A percentile compares a stretch with the other conserved stretches of the same genome.
These are phyloP conservation scores for Sciaenops ocellatus DNA, from an alignment of 2,797 vertebrate genomes.

Conservation along the genomic window DNA sequence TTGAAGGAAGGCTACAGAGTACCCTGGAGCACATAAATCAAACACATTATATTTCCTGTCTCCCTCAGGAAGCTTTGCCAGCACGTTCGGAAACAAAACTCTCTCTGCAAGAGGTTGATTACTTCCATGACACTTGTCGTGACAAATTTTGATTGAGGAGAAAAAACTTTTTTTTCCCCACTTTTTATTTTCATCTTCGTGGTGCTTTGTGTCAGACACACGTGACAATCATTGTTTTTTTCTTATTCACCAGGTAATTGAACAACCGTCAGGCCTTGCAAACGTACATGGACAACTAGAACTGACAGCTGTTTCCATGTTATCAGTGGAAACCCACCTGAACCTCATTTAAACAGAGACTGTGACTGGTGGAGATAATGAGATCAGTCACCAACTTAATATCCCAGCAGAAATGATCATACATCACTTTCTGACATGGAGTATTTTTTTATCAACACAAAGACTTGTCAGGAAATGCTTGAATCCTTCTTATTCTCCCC, in stretches of 20 bases:
- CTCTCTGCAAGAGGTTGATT: neutral
- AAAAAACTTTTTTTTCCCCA: neutral
- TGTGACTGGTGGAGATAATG: constrained; percentile 40
- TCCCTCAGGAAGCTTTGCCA: neutral
- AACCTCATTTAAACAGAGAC: constrained; percentile 28
- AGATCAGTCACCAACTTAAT: constrained; percentile 38
- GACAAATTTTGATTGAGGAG: neutral
- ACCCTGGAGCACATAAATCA: constrained; percentile 4
- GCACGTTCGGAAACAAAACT: neutral
- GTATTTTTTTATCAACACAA: constrained; percentile 12
- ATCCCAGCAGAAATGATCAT: constrained; percentile 32
- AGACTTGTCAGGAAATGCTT: neutral
- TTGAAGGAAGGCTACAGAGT: constrained; percentile 6
- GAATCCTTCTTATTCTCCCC: neutral
- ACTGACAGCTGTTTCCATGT: constrained; percentile 41
- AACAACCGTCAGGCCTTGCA: neutral
- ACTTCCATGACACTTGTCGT: neutral
- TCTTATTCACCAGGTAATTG: constrained; percentile 30
- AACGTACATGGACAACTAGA: neutral
- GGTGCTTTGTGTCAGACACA: neutral
- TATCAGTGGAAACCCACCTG: constrained; percentile 44
- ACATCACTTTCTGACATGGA: constrained; percentile 18
- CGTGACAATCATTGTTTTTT: neutral
- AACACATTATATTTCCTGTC: neutral
- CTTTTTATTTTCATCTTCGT: neutral